Percentiles rank a stretch among this genome's conserved stretches.
These are phyloP conservation scores for Isichthys henryi DNA, from an alignment of 2,113 vertebrate genomes.

Conservation along the genomic window DNA sequence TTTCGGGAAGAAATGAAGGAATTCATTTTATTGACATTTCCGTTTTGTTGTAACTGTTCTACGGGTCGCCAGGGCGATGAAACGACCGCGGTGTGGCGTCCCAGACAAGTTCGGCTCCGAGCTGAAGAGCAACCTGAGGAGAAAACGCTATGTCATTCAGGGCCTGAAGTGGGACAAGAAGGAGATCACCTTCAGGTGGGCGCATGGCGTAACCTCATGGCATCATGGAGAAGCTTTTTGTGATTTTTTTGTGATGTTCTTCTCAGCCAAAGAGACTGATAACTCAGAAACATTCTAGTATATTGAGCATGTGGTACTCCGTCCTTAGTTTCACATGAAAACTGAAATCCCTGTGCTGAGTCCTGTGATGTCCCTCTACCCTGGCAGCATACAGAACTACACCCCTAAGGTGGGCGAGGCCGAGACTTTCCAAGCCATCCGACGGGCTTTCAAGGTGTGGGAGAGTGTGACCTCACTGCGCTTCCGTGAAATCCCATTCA, in stretches of 20 bases:
- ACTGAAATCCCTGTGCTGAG: conserved; percentile 11
- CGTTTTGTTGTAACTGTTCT: neutral
- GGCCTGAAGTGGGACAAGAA: conserved; percentile 80
- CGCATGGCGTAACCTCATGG: neutral
- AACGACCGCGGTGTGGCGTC: conserved; percentile 76
- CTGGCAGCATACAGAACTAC: conserved; percentile 67
- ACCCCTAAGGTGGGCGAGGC: conserved; percentile 70
- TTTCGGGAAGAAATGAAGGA: neutral
- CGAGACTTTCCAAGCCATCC: conserved; percentile 71
- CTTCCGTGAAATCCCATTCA: conserved; percentile 79
- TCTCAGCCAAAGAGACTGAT: neutral
- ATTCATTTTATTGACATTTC: neutral
- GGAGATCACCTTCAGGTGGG: conserved; percentile 82
- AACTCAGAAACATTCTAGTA: neutral
- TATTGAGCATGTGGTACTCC: neutral
- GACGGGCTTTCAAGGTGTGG: conserved; percentile 79
- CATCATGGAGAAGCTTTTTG: neutral
- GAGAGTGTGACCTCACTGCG: conserved; percentile 66
- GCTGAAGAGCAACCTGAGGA: conserved; percentile 80
- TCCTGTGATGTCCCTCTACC: conserved; percentile 10
- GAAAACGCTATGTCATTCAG: conserved; percentile 78
- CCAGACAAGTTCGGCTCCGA: conserved; percentile 78
- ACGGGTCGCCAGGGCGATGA: conserved; percentile 70
- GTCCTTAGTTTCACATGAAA: neutral
- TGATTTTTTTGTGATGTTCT: neutral